Conservation (phyloP, 2,888 invertebrate genomes). For the Drosophila borborema region DNA sequence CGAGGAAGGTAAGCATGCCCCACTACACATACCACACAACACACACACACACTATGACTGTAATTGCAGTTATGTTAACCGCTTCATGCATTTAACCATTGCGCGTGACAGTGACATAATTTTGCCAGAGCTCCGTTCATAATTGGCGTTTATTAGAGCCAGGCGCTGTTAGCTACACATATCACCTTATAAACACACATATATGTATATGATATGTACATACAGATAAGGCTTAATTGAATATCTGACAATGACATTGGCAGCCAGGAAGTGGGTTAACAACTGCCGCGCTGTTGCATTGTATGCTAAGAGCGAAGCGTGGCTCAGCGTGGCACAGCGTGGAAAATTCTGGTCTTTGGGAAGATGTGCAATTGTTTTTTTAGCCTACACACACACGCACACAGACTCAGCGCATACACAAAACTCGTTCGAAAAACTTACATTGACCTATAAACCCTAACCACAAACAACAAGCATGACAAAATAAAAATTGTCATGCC, state of each 20-base stretch:
- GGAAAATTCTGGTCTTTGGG: conserved; percentile 58
- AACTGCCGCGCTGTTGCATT: conserved; percentile 50
- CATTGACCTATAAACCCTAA: conserved; percentile 67
- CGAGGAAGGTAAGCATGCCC: conserved; percentile 89
- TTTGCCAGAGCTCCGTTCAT: conserved; percentile 38
- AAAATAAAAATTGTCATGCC: conserved; percentile 63
- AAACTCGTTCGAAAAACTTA: conserved; percentile 63
- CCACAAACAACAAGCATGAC: conserved; percentile 35
- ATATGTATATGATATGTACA: background rate
- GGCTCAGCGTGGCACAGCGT: conserved; percentile 21
- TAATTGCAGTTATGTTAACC: conserved; percentile 67
- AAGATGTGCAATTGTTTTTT: conserved; percentile 74
- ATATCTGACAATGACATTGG: conserved; percentile 67
- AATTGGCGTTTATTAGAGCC: conserved; percentile 66
- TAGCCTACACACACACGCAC: conserved; percentile 1
- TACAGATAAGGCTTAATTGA: conserved; percentile 38
- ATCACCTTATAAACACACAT: conserved; percentile 6
- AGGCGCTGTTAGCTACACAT: conserved; percentile 15
- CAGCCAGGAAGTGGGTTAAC: conserved; percentile 29
- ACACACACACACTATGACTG: background rate
- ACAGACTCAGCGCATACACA: background rate
- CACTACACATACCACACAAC: conserved; percentile 9
- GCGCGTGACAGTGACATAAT: conserved; percentile 81
- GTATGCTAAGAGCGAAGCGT: conserved; percentile 48
- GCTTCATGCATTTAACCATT: conserved; percentile 63